A percentile compares a stretch with the other conserved stretches of the same genome.
phyloP scores from a whole-genome alignment of 2,797 vertebrate species.

The Heteromormyrus szaboi region DNA sequence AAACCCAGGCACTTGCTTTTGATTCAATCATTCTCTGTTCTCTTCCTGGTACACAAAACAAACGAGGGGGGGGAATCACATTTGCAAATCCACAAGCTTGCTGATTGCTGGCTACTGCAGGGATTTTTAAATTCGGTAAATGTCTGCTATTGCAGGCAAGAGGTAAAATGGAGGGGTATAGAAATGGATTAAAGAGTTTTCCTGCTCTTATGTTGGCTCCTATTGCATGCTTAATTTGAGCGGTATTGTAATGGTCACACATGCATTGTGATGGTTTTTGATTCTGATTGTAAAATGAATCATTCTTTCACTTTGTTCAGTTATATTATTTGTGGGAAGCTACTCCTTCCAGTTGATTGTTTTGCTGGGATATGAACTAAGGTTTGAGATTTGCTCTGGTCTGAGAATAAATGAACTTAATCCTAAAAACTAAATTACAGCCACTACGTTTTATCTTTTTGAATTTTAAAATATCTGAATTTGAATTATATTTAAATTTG shows the following conservation, averaged over 20 bases:
- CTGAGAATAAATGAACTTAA: not conserved
- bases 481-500: not conserved
- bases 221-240: slow-evolving; percentile 56
- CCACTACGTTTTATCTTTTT: not conserved
- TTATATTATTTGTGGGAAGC: not conserved
- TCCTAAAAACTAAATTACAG: not conserved
- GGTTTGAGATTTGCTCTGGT: not conserved
- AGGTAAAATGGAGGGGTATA: slow-evolving; percentile 35
- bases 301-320: not conserved
- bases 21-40: slow-evolving; percentile 57
- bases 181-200: slow-evolving; percentile 50
- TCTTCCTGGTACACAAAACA: slow-evolving; percentile 55
- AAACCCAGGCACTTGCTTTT: slow-evolving; percentile 51
- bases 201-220: slow-evolving; percentile 46
- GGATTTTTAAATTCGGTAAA: slow-evolving; percentile 53
- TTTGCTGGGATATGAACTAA: not conserved
- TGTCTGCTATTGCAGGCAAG: slow-evolving; percentile 44
- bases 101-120: slow-evolving; percentile 55
- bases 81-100: slow-evolving; percentile 44
- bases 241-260: slow-evolving; percentile 44
- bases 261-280: not conserved
- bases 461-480: not conserved
- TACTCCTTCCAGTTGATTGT: not conserved
- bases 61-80: slow-evolving; percentile 45
- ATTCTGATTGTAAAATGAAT: not conserved